Evolutionary conservation across 2,797 vertebrate species (phyloP).

Genomic region (Artibeus jamaicensis): DNA sequence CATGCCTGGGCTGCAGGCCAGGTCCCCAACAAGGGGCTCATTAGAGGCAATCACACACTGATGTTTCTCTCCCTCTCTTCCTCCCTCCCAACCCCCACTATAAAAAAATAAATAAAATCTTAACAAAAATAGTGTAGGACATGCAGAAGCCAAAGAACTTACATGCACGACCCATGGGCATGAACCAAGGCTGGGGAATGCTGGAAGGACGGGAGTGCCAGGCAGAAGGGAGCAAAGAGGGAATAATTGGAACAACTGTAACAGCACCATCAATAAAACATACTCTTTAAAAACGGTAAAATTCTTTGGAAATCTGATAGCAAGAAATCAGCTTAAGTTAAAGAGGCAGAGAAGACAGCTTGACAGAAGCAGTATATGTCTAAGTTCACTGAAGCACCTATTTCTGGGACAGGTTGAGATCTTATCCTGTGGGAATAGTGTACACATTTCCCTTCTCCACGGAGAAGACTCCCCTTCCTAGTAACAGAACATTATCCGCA

Average conservation of each 20-base stretch:
- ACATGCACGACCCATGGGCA: neutral
- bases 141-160: neutral
- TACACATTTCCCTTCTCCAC: neutral
- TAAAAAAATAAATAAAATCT: too few relatives aligned
- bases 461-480: neutral
- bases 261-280: neutral
- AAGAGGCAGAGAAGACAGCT: neutral
- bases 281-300: neutral
- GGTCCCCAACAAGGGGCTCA: too few relatives aligned
- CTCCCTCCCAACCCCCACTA: too few relatives aligned
- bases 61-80: too few relatives aligned
- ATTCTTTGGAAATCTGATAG: constrained; percentile 10
- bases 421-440: neutral
- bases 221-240: neutral
- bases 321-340: neutral
- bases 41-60: too few relatives aligned
- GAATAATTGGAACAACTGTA: neutral
- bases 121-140: neutral
- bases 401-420: neutral
- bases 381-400: constrained; percentile 9
- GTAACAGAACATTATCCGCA: neutral
- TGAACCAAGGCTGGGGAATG: neutral
- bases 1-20: too few relatives aligned
- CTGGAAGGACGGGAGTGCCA: neutral
- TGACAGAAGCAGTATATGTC: neutral